Evolutionary conservation across 2,113 vertebrate genomes (phyloP).

Genomic region (Camelus bactrianus): DNA sequence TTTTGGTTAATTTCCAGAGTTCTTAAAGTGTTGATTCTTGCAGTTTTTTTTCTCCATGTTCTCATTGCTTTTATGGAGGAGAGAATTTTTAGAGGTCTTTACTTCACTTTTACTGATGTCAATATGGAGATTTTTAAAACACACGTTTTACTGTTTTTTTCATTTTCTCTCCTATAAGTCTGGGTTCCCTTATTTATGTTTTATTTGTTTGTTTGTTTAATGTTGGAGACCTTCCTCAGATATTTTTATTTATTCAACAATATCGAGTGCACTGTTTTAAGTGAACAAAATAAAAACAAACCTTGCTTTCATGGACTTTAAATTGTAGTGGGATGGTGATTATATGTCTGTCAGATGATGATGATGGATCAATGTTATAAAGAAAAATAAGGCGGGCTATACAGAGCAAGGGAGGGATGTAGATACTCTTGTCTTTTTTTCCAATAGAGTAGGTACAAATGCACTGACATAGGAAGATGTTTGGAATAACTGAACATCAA

Average conservation of each 20-base stretch:
- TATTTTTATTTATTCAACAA: not conserved
- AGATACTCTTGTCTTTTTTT: not conserved
- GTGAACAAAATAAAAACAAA: not conserved
- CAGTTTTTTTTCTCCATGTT: not conserved
- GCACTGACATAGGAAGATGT: too few species aligned
- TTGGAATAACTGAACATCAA: too few species aligned
- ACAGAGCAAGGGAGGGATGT: not conserved
- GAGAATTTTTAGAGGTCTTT: not conserved
- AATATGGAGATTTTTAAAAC: not conserved
- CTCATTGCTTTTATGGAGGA: not conserved
- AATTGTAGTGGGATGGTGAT: not conserved
- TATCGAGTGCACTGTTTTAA: not conserved
- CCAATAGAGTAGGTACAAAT: not conserved
- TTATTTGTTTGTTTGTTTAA: not conserved
- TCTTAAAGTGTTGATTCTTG: not conserved
- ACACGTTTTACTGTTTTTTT: not conserved
- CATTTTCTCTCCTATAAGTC: not conserved
- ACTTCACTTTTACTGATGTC: not conserved
- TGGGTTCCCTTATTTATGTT: slow-evolving; percentile 13
- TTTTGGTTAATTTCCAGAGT: not conserved
- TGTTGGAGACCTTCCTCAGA: not conserved
- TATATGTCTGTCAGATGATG: not conserved
- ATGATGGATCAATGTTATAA: not conserved
- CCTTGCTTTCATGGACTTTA: not conserved
- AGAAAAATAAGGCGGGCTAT: not conserved